phyloP scores from a whole-genome alignment of 2,113 vertebrate genomes.

The Mellivora capensis region DNA sequence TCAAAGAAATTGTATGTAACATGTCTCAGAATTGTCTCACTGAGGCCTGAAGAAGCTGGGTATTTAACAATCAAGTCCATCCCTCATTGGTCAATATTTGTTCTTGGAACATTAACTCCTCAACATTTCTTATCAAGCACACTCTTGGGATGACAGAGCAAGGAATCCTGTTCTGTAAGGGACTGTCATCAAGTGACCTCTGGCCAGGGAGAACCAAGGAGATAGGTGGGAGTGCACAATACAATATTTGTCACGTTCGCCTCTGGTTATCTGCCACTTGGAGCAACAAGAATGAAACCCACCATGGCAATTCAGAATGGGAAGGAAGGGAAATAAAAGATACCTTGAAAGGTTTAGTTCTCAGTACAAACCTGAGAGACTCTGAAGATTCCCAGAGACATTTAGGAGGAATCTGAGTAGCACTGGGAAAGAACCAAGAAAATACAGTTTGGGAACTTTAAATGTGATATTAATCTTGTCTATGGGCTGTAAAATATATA shows the following conservation, averaged over 20 bases:
- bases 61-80: not conserved
- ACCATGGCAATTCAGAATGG: not conserved
- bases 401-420: not conserved
- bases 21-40: not conserved
- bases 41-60: not conserved
- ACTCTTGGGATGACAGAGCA: not conserved
- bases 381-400: not conserved
- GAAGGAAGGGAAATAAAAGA: not conserved
- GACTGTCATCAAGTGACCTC: not conserved
- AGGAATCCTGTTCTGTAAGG: not conserved
- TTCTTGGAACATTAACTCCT: not conserved
- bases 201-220: not conserved
- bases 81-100: not conserved
- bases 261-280: not conserved
- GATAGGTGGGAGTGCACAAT: not conserved
- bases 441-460: not conserved
- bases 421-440: not conserved
- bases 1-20: not conserved
- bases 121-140: not conserved
- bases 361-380: not conserved
- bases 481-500: not conserved
- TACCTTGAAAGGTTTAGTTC: not conserved
- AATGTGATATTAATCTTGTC: not conserved
- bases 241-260: not conserved
- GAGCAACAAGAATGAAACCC: not conserved